These are phyloP conservation scores for Latrodectus geometricus DNA, from an alignment of 1,140 invertebrate genomes.

Conservation along the genomic window DNA sequence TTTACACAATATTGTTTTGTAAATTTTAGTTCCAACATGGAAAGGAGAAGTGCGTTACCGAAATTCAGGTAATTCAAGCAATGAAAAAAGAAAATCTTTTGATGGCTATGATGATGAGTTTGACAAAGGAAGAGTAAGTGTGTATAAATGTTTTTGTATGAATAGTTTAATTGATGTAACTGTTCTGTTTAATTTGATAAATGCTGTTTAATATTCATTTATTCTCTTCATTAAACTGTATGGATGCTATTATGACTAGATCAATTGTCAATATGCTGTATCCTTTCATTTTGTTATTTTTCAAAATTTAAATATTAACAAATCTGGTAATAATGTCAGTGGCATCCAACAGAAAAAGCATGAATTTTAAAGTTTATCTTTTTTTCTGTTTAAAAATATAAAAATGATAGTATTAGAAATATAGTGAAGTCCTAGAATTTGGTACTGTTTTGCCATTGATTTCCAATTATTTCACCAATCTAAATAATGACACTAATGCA, in stretches of 20 bases:
- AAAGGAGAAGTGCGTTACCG: conserved; percentile 32
- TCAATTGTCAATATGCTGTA: not conserved
- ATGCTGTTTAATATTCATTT: not conserved
- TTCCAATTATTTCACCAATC: too few relatives aligned
- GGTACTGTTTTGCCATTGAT: too few relatives aligned
- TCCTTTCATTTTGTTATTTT: not conserved
- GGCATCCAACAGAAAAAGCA: too few relatives aligned
- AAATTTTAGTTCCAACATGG: conserved; percentile 49
- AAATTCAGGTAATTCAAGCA: not conserved
- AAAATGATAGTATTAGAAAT: too few relatives aligned
- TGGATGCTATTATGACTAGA: not conserved
- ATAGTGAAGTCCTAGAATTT: too few relatives aligned
- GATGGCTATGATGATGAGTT: conserved; percentile 68
- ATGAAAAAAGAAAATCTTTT: conserved; percentile 44
- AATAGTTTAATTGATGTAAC: too few relatives aligned
- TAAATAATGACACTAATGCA: too few relatives aligned
- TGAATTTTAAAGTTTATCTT: too few relatives aligned
- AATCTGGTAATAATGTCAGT: too few relatives aligned
- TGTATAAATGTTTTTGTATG: too few relatives aligned
- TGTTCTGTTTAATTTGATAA: not conserved
- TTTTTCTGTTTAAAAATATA: too few relatives aligned
- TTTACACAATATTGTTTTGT: too few relatives aligned
- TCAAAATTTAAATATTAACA: not conserved
- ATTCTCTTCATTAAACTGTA: not conserved
- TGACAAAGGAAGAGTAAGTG: conserved; percentile 68